Base-by-base conservation (phyloP, 2,888 invertebrate genomes). In the Latheticus oryzae region DNA sequence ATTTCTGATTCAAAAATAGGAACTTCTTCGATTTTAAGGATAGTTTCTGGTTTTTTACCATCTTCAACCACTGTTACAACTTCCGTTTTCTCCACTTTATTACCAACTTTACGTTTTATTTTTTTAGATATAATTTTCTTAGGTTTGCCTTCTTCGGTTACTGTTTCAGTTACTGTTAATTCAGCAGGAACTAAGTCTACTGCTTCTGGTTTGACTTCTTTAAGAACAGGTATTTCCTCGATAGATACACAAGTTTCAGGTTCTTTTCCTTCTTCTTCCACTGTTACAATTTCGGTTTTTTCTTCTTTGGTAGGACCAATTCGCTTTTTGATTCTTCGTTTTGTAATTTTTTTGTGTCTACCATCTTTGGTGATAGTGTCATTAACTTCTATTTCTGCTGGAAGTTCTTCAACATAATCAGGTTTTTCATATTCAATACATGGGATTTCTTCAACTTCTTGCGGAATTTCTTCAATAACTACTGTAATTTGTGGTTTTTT, bases 211-310 rank as follows among this genome's bases (percentile, higher is more conserved):
- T 63, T 69, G 30, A 71, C 75, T 55, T 78, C 78, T 60, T 78
- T 79, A 65, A 68, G 60, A 24, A 60, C 63, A 7, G 60, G 53
- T 5, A 72, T 65, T 45, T 72, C 69, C 62, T 70, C 58, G 2
- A 73, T 70, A 1, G 62, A 63, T 19, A 76, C 70, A 21, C 75
- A 73, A 37, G 67, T 76, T 45, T 77, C 68, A 0, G 82, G 82
- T 51, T 78, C 71, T 47, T 75, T 70, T 5, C 76, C 78, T 53
- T 80, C 80, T 65, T 79, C 74, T 65, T 77, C 76, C 24, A 80
- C 71, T 11, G 80, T 80, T 40, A 76, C 70, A 38, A 82, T 80
- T 75, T 81, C 78, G 0, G 80, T 76, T 64, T 56, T 73, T 67
- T 82, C 80, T 28, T 79, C 73, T 64, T 74, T 78, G n/a, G n/a